phyloP scores from a whole-genome alignment of 2,888 invertebrate genomes.

The Drosophila histrio region DNA sequence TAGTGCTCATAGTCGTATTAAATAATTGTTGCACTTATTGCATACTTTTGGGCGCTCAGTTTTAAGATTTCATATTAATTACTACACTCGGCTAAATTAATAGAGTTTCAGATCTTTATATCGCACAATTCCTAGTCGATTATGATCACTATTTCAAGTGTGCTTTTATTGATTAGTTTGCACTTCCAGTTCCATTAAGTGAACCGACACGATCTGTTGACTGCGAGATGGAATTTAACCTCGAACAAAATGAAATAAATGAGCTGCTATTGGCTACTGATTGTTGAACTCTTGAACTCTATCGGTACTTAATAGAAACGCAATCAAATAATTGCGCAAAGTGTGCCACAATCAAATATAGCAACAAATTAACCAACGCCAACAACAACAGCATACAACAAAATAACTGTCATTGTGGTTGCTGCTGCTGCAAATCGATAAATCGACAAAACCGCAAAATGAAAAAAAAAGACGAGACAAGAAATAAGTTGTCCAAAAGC shows the following conservation, averaged over 20 bases:
- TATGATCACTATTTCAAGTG: neutral
- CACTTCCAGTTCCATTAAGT: constrained; percentile 17
- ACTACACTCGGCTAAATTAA: neutral
- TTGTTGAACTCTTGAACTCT: constrained; percentile 77
- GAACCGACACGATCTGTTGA: constrained; percentile 32
- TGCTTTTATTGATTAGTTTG: constrained; percentile 22
- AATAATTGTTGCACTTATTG: neutral
- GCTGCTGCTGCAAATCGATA: constrained; percentile 70
- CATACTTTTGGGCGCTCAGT: constrained; percentile 4
- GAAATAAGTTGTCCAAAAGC: constrained; percentile 59
- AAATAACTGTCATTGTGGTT: constrained; percentile 58
- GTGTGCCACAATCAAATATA: constrained; percentile 81
- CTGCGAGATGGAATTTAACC: constrained; percentile 53
- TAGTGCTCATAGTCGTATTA: neutral
- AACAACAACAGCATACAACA: constrained; percentile 46
- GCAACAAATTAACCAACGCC: constrained; percentile 76
- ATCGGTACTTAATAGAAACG: constrained; percentile 78
- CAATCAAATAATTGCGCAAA: constrained; percentile 81
- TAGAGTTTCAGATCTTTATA: neutral
- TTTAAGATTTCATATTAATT: neutral
- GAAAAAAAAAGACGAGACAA: constrained; percentile 22
- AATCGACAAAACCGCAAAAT: constrained; percentile 58
- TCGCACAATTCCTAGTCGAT: neutral
- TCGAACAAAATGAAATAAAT: constrained; percentile 51
- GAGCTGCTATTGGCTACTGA: constrained; percentile 68